Percentiles rank a stretch among this genome's conserved stretches.
Evolutionary conservation across 1,140 invertebrate genomes (phyloP).

Genomic region (Trialeurodes vaporariorum): DNA sequence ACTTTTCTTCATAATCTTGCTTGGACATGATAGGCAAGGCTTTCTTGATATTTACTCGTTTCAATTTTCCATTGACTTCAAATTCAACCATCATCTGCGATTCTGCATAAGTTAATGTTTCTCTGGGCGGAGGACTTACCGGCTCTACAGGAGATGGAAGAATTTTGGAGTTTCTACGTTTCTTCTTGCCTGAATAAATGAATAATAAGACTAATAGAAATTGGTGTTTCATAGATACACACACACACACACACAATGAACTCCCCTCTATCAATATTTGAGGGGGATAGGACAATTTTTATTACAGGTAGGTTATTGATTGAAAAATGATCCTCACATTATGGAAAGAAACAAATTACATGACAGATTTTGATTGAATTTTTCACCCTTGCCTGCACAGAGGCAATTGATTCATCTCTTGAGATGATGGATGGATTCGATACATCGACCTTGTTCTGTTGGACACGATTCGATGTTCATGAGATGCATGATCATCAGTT

Average conservation of each 20-base stretch:
- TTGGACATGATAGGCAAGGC: constrained; percentile 45
- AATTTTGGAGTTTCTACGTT: neutral
- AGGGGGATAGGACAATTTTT: neutral
- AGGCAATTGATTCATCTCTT: too few relatives aligned
- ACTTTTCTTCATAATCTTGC: constrained; percentile 43
- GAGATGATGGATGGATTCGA: too few relatives aligned
- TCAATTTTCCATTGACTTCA: constrained; percentile 62
- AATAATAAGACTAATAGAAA: neutral
- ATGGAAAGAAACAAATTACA: neutral
- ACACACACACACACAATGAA: too few relatives aligned
- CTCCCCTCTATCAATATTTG: too few relatives aligned
- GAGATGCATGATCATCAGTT: too few relatives aligned
- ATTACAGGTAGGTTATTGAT: neutral
- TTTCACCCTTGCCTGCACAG: too few relatives aligned
- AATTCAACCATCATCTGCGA: constrained; percentile 73
- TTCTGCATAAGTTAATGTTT: constrained; percentile 60
- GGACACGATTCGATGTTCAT: too few relatives aligned
- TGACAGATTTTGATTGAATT: neutral
- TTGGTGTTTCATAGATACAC: too few relatives aligned
- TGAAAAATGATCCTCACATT: neutral
- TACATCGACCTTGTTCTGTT: too few relatives aligned
- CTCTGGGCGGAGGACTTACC: constrained; percentile 34
- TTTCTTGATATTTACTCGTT: constrained; percentile 45
- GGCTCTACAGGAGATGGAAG: constrained; percentile 16
- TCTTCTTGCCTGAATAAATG: neutral